phyloP scores from a whole-genome alignment of 2,888 invertebrate genomes.

The Eristalis pertinax region DNA sequence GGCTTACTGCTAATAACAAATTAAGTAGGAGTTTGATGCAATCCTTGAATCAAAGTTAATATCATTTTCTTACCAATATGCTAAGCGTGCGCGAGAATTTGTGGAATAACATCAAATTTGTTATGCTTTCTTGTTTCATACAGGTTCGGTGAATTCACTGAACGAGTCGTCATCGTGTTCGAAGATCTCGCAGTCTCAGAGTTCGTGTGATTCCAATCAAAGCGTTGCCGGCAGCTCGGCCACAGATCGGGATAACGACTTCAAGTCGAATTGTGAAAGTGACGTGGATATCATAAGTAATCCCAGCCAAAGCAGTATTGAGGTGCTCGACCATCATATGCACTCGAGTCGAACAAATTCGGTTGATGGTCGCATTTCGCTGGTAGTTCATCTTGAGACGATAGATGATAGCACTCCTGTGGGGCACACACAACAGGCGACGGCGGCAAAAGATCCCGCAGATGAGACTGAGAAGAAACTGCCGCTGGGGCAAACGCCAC shows the following conservation, averaged over 20 bases:
- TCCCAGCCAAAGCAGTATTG: slow-evolving; percentile 88
- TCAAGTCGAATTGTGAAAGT: slow-evolving; percentile 83
- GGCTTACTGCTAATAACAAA: slow-evolving; percentile 79
- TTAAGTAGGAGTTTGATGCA: slow-evolving; percentile 79
- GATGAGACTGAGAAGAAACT: slow-evolving; percentile 33
- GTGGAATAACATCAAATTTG: neutral
- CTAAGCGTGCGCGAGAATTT: neutral
- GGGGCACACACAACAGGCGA: neutral
- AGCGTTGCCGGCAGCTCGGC: slow-evolving; percentile 81
- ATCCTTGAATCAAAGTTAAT: slow-evolving; percentile 79
- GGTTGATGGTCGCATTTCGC: slow-evolving; percentile 82
- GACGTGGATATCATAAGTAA: slow-evolving; percentile 88
- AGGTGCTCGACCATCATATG: slow-evolving; percentile 82
- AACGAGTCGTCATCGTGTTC: slow-evolving; percentile 81
- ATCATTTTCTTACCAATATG: slow-evolving; percentile 65
- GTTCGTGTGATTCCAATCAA: slow-evolving; percentile 81
- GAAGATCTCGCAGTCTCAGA: slow-evolving; percentile 80
- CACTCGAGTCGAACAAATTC: slow-evolving; percentile 79
- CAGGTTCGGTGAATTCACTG: slow-evolving; percentile 81
- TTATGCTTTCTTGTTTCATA: slow-evolving; percentile 18
- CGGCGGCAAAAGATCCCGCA: neutral
- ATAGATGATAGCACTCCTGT: slow-evolving; percentile 79
- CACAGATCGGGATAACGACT: slow-evolving; percentile 78
- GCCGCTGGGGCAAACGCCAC: slow-evolving; percentile 77
- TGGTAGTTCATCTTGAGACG: slow-evolving; percentile 81